Conservation (phyloP, 1,140 invertebrate genomes). For the Ips typographus region DNA sequence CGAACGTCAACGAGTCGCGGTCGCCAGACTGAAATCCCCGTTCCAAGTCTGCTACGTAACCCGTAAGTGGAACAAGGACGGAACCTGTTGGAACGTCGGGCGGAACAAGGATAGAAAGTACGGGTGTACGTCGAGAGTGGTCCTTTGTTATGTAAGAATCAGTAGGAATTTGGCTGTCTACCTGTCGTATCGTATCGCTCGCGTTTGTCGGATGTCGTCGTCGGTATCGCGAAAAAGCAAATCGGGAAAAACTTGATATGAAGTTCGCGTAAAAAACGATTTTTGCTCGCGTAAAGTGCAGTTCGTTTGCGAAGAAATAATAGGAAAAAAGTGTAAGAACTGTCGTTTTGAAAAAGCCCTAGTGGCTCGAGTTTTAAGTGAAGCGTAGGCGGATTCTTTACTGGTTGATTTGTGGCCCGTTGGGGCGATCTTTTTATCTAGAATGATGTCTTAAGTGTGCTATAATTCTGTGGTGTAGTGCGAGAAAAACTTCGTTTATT, state of each 20-base stretch:
- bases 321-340: neutral
- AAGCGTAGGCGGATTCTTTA: neutral
- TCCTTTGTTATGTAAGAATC: slow-evolving; percentile 36
- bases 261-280: slow-evolving; percentile 12
- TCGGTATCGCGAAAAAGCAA: slow-evolving; percentile 21
- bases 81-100: neutral
- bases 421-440: neutral
- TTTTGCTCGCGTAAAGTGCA: no score
- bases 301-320: no score
- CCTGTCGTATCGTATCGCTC: slow-evolving; percentile 19
- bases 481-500: no score
- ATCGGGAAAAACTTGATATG: slow-evolving; percentile 17
- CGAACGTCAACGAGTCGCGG: slow-evolving; percentile 31
- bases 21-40: slow-evolving; percentile 31
- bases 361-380: neutral
- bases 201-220: neutral
- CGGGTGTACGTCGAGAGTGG: slow-evolving; percentile 11
- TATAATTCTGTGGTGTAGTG: no score
- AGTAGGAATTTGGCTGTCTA: slow-evolving; percentile 28
- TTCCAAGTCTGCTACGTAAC: slow-evolving; percentile 8
- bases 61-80: slow-evolving; percentile 11
- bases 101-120: slow-evolving; percentile 18
- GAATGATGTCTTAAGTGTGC: neutral
- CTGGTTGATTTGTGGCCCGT: neutral
- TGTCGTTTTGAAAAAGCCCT: neutral